Evolutionary conservation across 2,113 vertebrate species (phyloP), one percentile per base, ranked within the genome.

Genomic region (Cacatua alba): DNA sequence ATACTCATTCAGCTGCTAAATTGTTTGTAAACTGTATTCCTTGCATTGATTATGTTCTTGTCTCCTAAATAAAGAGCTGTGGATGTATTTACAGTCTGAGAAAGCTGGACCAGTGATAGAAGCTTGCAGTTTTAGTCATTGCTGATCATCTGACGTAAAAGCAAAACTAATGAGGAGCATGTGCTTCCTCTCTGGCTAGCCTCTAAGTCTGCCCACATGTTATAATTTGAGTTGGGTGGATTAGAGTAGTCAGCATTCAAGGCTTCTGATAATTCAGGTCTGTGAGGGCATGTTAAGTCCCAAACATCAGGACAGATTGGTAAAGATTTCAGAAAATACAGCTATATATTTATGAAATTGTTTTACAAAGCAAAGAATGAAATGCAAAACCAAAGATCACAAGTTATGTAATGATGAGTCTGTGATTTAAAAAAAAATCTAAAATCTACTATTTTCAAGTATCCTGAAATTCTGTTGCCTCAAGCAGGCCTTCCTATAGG

Each of bases 51-150:
- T 85, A 37, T 82, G n/a, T 59, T 89, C 88, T 71, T 12, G 6
- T 89, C 41, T 95, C 48, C 80, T 78, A 89, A 86, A 82, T 35
- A 79, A 95, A 69, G 83, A 92, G 77, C 83, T 94, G 94, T 72
- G 70, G 23, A 33, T 31, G 17, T 89, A 85, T 80, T 93, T 82
- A 82, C 55, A 62, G 88, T 9, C 53, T 4, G 17, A 85, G 67
- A 49, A 63, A 62, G 62, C 80, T 89, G 86, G 62, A 88, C 33
- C 76, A 57, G 52, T n/a, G 72, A 31, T 53, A 62, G 24, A 64
- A 94, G 5, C 33, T 72, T 84, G 52, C 72, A 82, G 31, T 76
- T 96, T 85, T 24, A 82, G 57, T 84, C 70, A 69, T 37, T 57
- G 48, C 60, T 93, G 71, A 51, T 88, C 7, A 20, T 44, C 76